Base-by-base conservation (phyloP, 2,113 vertebrate species). In the Beaufortia kweichowensis region DNA sequence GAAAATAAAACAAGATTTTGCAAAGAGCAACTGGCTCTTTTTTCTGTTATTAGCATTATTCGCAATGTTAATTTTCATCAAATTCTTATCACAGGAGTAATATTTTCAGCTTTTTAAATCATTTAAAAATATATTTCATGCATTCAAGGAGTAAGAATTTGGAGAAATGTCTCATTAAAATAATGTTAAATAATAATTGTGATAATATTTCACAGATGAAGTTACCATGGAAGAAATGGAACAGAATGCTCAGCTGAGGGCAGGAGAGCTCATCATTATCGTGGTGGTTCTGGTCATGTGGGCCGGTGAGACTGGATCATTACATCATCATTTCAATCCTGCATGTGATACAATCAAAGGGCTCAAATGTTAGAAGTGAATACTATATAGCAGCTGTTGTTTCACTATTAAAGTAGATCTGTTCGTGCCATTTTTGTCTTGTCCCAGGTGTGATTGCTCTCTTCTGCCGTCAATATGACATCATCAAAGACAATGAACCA, bases 401-500 rank as follows among this genome's bases (percentile, higher is more conserved):
- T 53, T 53, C n/a, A 15, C 6, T 21, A 53, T 21, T 21, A 21
- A n/a, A 53, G n/a, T n/a, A n/a, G n/a, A n/a, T n/a, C n/a, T 9
- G 4, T 21, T 11, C 11, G 12, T 50, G n/a, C n/a, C 0, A 5
- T 31, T 15, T 29, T 17, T 64, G 19, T 28, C 24, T 50, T n/a
- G 69, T 67, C 84, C 59, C 68, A 78, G 76, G 84, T 50, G 69
- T 66, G 63, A 12, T 57, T 75, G 26, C 65, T 43, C 57, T 77
- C 79, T 98, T 98, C 86, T 98, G 96, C 87, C 94, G 96, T 46
- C 96, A 98, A 89, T 98, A 98, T 81, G 96, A 98, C 59, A 98
- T 98, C 89, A 98, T 98, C 87, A 98, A 98, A 90, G 96, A 98
- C 75, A 98, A 98, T 0, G 96, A 98, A 80, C 96, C 96, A 33